Evolutionary conservation across 2,797 vertebrate genomes (phyloP), one percentile per base, ranked within the genome.

Genomic region (Euthynnus affinis): DNA sequence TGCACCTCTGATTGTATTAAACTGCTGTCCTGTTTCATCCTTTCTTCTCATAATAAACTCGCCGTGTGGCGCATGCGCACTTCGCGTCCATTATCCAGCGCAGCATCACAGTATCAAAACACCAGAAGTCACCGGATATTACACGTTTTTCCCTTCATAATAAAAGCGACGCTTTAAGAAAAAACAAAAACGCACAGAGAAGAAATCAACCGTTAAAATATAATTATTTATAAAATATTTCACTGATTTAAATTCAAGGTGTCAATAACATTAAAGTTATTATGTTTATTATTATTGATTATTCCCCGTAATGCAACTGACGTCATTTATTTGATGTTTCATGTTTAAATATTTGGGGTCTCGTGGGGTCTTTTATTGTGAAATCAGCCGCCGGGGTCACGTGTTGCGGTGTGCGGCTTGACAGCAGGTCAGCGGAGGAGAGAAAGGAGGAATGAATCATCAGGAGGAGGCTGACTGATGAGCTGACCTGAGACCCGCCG

Each of bases 371-470:
- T 57, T 46, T 64, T 74, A 64, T 49, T 74, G 20, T 65, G 71
- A 65, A 37, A 37, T 9, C 14, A 3, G 1, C 1, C 6, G 2
- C 18, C n/a, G 25, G 51, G 25, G 60, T 64, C 51, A 63, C 40
- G 51, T 56, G 49, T 51, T 17, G 15, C 15, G n/a, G 42, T 37
- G 42, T 73, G 51, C 32, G n/a, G 37, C 25, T 56, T 64, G 60
- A 64, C 59, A n/a, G 32, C 59, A 73, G 71, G 71, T 63, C 49
- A 22, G 37, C 22, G 52, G 37, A 69, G 23, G 52, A 56, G 66
- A 44, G 65, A 71, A 1, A 53, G 49, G 32, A 53, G 58, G 69
- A 25, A 34, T 63, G 71, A 56, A 46, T 74, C 71, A 74, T 57
- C 52, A 20, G 61, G 53, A 56, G 70, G 49, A 73, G 70, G 53